These are phyloP conservation scores for Eueremaeus valkanovi DNA, from an alignment of 2,888 invertebrate genomes.

Conservation along the genomic window DNA sequence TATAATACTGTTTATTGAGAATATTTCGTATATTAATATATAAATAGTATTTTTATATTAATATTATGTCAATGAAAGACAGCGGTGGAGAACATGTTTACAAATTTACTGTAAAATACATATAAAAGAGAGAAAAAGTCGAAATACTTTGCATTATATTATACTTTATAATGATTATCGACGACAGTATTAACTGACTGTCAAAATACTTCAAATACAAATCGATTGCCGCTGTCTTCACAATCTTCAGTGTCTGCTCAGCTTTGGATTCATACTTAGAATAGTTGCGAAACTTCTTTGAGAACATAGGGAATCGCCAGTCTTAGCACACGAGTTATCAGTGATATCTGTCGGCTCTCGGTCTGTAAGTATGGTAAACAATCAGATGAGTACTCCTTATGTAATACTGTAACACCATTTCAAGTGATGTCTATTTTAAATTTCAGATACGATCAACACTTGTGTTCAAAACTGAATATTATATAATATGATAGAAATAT, in stretches of 20 bases:
- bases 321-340: not conserved
- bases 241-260: slow-evolving; percentile 1
- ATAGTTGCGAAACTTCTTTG: not conserved
- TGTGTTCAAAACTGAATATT: not conserved
- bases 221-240: not conserved
- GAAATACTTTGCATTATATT: slow-evolving; percentile 27
- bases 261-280: not conserved
- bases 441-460: not conserved
- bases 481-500: too few species aligned
- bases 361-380: slow-evolving; percentile 18
- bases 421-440: slow-evolving; percentile 2
- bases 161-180: slow-evolving; percentile 23
- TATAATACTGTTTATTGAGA: not conserved
- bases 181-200: not conserved
- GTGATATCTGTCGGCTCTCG: not conserved
- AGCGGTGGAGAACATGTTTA: slow-evolving; percentile 24
- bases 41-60: not conserved
- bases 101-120: not conserved
- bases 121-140: not conserved
- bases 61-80: not conserved
- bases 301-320: not conserved
- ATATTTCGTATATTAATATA: not conserved
- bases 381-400: not conserved
- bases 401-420: not conserved
- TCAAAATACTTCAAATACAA: not conserved